These are phyloP conservation scores for Turritopsis dohrnii DNA, from an alignment of 30 jellyfish, hydroid and myxozoan genomes.

Conservation along the genomic window DNA sequence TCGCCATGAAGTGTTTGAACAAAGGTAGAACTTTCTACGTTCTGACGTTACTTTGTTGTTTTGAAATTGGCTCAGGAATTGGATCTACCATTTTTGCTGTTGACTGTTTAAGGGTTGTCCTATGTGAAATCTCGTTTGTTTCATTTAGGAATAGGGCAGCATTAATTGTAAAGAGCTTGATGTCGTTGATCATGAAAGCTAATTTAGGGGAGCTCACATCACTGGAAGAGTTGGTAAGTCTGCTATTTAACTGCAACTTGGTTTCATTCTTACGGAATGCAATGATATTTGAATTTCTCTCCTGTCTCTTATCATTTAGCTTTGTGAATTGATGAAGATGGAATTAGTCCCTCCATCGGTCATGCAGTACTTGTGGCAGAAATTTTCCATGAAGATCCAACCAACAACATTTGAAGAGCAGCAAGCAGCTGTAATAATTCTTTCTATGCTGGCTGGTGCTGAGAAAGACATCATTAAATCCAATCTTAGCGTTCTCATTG, in stretches of 20 bases:
- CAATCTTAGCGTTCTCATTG: slow-evolving; percentile 57
- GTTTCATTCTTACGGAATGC: background rate
- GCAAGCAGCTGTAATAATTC: slow-evolving; percentile 65
- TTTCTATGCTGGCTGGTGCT: slow-evolving; percentile 96
- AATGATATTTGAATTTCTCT: background rate
- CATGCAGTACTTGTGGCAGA: slow-evolving; percentile 75
- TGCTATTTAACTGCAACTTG: background rate
- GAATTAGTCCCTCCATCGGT: slow-evolving; percentile 64
- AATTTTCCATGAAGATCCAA: slow-evolving; percentile 69
- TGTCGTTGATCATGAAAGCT: slow-evolving; percentile 61
- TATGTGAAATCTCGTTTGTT: background rate
- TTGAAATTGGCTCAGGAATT: no score
- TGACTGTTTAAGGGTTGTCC: no score
- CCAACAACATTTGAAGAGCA: slow-evolving; percentile 69
- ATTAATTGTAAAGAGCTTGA: slow-evolving; percentile 64
- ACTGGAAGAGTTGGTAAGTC: slow-evolving; percentile 72
- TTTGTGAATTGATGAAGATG: slow-evolving; percentile 61
- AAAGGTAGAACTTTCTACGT: no score
- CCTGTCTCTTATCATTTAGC: slow-evolving; percentile 23
- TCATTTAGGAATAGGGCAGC: slow-evolving; percentile 46
- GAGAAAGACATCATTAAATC: slow-evolving; percentile 69
- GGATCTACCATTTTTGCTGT: no score
- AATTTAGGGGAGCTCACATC: slow-evolving; percentile 88
- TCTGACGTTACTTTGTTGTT: no score
- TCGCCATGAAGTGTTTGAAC: no score